phyloP scores from a whole-genome alignment of 2,797 vertebrate genomes.

The Bradypodion ventrale region DNA sequence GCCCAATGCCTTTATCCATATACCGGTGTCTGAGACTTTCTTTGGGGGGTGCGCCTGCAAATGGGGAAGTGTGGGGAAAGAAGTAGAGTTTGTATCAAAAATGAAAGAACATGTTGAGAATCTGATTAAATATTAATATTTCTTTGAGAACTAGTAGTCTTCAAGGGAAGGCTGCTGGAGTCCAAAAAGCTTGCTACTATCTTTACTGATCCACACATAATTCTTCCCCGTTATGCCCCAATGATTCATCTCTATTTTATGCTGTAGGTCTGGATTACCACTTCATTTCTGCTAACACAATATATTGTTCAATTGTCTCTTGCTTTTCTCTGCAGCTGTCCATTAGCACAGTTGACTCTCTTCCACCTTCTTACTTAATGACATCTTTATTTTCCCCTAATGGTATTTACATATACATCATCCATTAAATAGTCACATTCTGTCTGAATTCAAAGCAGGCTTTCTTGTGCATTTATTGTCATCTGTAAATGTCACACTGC shows the following conservation, averaged over 20 bases:
- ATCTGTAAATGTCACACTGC: conserved; percentile 5
- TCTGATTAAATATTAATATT: conserved; percentile 64
- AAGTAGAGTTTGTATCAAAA: conserved; percentile 29
- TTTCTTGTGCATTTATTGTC: conserved; percentile 20
- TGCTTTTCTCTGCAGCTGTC: conserved; percentile 22
- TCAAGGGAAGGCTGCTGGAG: conserved; percentile 43
- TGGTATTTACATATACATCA: not conserved
- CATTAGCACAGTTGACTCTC: conserved; percentile 34
- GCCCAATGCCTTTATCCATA: too few relatives aligned
- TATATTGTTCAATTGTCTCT: conserved; percentile 47
- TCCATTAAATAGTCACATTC: conserved; percentile 20
- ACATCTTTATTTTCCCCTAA: conserved; percentile 30
- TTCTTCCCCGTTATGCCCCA: conserved; percentile 48
- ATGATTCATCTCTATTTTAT: conserved; percentile 58
- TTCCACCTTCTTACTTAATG: conserved; percentile 31
- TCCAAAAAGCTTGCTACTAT: conserved; percentile 52
- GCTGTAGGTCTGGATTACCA: conserved; percentile 32
- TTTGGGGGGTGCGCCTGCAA: too few relatives aligned
- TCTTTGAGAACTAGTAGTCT: conserved; percentile 44
- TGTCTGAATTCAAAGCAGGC: conserved; percentile 31
- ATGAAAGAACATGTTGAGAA: conserved; percentile 41
- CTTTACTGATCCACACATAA: conserved; percentile 46
- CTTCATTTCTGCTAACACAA: conserved; percentile 38
- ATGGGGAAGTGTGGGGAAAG: not conserved
- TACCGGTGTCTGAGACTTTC: too few relatives aligned